phyloP scores from a whole-genome alignment of 2,113 vertebrate species.

The Albula goreensis region DNA sequence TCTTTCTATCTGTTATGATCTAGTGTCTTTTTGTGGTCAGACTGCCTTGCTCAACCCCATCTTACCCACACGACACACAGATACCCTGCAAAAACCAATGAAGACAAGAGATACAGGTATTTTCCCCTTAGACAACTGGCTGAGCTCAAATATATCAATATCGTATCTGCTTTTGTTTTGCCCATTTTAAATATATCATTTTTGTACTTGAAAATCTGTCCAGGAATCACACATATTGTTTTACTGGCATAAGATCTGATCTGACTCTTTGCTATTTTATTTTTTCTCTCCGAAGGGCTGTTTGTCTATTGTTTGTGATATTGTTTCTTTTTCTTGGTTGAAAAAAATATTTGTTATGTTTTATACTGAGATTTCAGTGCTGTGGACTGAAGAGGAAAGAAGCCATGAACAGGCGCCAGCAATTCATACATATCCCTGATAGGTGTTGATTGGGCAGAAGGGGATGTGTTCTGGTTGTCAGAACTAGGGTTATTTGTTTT shows the following conservation, averaged over 20 bases:
- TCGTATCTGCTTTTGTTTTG: not conserved
- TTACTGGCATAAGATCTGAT: not conserved
- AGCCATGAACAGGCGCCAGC: slow-evolving; percentile 30
- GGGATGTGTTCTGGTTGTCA: not conserved
- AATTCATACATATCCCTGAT: slow-evolving; percentile 16
- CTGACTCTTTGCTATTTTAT: not conserved
- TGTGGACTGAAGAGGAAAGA: slow-evolving; percentile 9
- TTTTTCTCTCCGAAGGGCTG: not conserved
- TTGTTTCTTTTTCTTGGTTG: not conserved
- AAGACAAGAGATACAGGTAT: not conserved
- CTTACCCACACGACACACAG: not conserved
- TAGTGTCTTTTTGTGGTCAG: not conserved
- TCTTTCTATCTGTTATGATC: not conserved
- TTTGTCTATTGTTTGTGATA: not conserved
- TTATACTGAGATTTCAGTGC: not conserved
- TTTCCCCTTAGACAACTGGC: not conserved
- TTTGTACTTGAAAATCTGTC: not conserved
- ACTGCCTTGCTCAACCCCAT: not conserved
- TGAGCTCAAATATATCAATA: not conserved
- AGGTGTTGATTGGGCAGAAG: not conserved
- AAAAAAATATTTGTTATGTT: not conserved
- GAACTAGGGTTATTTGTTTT: not conserved
- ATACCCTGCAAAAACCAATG: not conserved
- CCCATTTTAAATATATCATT: not conserved
- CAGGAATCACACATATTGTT: not conserved